A percentile compares a stretch with the other conserved stretches of the same genome.
These are phyloP conservation scores for Pantelozetes paolii DNA, from an alignment of 2,888 invertebrate species.

Conservation along the genomic window DNA sequence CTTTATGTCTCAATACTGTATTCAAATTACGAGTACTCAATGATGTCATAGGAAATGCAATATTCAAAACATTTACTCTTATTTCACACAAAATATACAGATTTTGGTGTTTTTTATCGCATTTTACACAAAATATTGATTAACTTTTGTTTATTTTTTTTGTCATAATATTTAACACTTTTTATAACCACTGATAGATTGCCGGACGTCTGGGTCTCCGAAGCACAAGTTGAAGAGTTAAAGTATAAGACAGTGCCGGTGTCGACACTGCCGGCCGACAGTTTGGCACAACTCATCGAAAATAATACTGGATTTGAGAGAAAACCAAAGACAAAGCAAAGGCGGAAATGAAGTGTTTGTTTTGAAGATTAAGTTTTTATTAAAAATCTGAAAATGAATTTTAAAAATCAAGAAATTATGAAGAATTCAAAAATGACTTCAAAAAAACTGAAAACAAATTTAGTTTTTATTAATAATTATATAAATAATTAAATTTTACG, in stretches of 20 bases:
- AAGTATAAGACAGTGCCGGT: constrained; percentile 52
- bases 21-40: too few relatives aligned
- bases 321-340: constrained; percentile 34
- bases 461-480: neutral
- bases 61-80: too few relatives aligned
- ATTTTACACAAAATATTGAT: too few relatives aligned
- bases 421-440: neutral
- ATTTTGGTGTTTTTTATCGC: too few relatives aligned
- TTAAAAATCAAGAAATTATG: neutral
- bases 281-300: constrained; percentile 33
- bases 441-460: neutral
- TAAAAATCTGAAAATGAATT: neutral
- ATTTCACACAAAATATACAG: too few relatives aligned
- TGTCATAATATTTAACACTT: too few relatives aligned
- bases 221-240: constrained; percentile 56
- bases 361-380: too few relatives aligned
- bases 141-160: too few relatives aligned
- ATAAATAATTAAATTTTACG: neutral
- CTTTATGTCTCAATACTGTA: too few relatives aligned
- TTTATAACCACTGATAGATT: too few relatives aligned
- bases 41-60: too few relatives aligned
- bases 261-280: constrained; percentile 51
- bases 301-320: neutral
- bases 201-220: constrained; percentile 79
- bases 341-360: constrained; percentile 12